A percentile compares a stretch with the other conserved stretches of the same genome.
These are phyloP conservation scores for Schizaphis graminum DNA, from an alignment of 2,888 invertebrate species.

Conservation along the genomic window DNA sequence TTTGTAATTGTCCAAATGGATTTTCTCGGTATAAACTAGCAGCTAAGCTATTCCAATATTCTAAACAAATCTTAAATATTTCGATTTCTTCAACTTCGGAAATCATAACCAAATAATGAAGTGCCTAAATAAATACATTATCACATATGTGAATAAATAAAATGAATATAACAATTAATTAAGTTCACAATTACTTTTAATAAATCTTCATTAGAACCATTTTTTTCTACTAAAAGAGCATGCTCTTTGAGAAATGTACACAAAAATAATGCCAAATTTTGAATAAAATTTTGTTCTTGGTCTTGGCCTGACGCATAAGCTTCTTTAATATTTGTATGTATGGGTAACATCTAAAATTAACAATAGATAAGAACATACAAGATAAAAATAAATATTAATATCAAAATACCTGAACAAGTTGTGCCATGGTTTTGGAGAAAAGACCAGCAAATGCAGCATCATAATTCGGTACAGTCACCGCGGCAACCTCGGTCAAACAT, in stretches of 20 bases:
- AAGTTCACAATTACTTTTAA: constrained; percentile 74
- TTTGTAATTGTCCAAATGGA: constrained; percentile 70
- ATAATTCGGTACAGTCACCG: constrained; percentile 89
- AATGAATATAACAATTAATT: not conserved
- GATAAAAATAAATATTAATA: constrained; percentile 27
- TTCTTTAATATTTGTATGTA: constrained; percentile 91
- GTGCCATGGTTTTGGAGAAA: constrained; percentile 92
- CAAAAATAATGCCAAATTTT: constrained; percentile 96
- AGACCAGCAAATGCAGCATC: constrained; percentile 92
- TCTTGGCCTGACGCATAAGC: constrained; percentile 95
- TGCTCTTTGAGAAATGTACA: constrained; percentile 98
- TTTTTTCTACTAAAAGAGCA: constrained; percentile 87
- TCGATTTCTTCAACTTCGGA: constrained; percentile 99
- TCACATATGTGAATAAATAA: not conserved
- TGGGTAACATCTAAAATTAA: constrained; percentile 82
- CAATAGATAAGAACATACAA: not conserved
- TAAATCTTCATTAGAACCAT: constrained; percentile 81
- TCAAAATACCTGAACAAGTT: constrained; percentile 79
- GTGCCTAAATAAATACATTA: constrained; percentile 72
- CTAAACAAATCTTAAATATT: constrained; percentile 99
- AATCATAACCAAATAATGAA: constrained; percentile 89
- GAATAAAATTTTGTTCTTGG: constrained; percentile 98
- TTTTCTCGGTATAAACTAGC: constrained; percentile 92
- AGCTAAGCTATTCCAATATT: constrained; percentile 97
- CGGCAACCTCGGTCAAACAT: constrained; percentile 98